Evolutionary conservation across 1,140 invertebrate genomes (phyloP), one percentile per base, ranked within the genome.

Genomic region (Pseudomyrmex concolor): DNA sequence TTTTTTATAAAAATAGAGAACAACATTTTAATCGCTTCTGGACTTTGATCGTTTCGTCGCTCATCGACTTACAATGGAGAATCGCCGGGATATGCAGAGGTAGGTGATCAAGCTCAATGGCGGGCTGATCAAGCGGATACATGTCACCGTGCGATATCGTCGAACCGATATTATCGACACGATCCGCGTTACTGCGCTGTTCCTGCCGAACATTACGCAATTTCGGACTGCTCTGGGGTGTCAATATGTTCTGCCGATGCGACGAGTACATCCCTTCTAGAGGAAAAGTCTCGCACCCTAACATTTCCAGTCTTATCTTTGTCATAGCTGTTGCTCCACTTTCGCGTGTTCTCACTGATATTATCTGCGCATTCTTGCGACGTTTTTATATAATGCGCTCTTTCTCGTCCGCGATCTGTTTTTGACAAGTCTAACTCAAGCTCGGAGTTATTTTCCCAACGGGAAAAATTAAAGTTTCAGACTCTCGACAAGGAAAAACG

Each of bases 51-150:
- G 34, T 15, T 8, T 34, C 22, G 50, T 34, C 22, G 50, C 25
- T 51, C 59, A 51, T 91, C 34, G 34, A 96, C 96, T 95, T 96
- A 97, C 96, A 96, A 89, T 96, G 94, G 84, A 97, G 95, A 92
- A 97, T 96, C 91, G 97, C 96, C 2, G 96, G 97, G 77, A 97
- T 95, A 92, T 91, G 92, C 10, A 84, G 51, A 2, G 93, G 91
- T 17, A 94, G 81, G 34, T 87, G 73, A 13, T 88, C 90, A n/a
- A 94, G 76, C 19, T 93, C 91, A 8, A 89, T 71, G 13, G 90
- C 86, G 0, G 92, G 83, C 25, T 96, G 95, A 91, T 97, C 96
- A 83, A 97, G 93, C 89, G 96, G 95, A 57, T 94, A 91, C 90
- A 92, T 92, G 8, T 78, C 70, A 50, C 45, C 64, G 19, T 60